Evolutionary conservation across 2,113 vertebrate genomes (phyloP).

Genomic region (Podiceps cristatus): DNA sequence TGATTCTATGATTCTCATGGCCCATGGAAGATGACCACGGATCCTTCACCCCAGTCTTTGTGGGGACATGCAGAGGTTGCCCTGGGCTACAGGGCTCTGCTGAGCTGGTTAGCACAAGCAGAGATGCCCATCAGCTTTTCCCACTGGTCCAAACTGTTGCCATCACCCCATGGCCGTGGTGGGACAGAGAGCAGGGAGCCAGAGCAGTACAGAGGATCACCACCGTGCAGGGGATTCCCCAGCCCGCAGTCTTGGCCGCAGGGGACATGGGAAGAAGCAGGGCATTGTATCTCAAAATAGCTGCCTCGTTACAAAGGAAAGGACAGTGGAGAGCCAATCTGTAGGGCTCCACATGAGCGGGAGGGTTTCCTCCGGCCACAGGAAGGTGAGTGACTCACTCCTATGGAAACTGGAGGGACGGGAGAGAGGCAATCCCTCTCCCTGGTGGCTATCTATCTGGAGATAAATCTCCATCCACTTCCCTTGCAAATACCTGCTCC

Average conservation of each 20-base stretch:
- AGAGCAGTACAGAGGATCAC: not conserved
- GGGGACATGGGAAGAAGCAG: not conserved
- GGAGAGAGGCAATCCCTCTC: not conserved
- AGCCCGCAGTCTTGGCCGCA: fast-evolving
- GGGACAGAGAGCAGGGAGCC: not conserved
- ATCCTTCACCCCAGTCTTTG: fast-evolving
- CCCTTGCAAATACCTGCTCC: conserved; percentile 13
- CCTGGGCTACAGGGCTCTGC: not conserved
- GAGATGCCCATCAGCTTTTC: not conserved
- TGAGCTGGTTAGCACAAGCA: fast-evolving
- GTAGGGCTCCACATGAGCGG: not conserved
- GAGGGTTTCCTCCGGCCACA: conserved; percentile 29
- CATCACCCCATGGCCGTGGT: fast-evolving
- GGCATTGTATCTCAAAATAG: conserved; percentile 21
- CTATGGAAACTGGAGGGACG: not conserved
- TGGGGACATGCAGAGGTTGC: not conserved
- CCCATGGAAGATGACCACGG: not conserved
- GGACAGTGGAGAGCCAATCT: not conserved
- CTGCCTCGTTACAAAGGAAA: not conserved
- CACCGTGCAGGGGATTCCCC: not conserved
- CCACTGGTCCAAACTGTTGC: not conserved
- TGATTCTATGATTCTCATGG: too few relatives aligned
- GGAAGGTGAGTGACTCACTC: conserved; percentile 60
- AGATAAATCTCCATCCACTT: conserved; percentile 21
- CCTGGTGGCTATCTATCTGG: not conserved